phyloP scores from a whole-genome alignment of 1,140 invertebrate genomes.

The Patella vulgata region DNA sequence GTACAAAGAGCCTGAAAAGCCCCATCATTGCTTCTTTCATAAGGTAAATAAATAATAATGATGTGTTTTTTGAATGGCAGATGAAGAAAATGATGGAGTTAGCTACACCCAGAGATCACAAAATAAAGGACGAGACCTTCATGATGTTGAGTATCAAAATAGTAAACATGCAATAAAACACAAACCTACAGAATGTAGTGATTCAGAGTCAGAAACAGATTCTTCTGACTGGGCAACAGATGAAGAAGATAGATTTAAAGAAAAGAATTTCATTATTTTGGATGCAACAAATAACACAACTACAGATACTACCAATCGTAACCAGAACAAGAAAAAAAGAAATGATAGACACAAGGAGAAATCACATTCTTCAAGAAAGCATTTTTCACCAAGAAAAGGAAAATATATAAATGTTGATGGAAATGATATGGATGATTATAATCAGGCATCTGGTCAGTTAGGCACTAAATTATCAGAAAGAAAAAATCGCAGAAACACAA shows the following conservation, averaged over 20 bases:
- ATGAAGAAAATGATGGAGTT: too few relatives aligned
- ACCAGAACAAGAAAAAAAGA: slow-evolving; percentile 15
- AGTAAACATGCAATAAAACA: too few relatives aligned
- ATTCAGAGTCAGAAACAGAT: slow-evolving; percentile 33
- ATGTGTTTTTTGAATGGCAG: too few relatives aligned
- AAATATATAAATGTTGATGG: slow-evolving; percentile 27
- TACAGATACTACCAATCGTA: slow-evolving; percentile 20
- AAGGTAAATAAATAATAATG: too few relatives aligned
- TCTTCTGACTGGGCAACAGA: slow-evolving; percentile 19
- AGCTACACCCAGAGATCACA: too few relatives aligned
- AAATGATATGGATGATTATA: slow-evolving; percentile 20
- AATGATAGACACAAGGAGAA: slow-evolving; percentile 7
- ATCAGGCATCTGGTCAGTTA: slow-evolving; percentile 7
- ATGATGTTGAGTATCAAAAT: too few relatives aligned
- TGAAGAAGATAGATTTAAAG: slow-evolving; percentile 1
- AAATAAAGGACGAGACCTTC: too few relatives aligned
- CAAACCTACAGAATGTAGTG: too few relatives aligned
- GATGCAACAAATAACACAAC: slow-evolving; percentile 23
- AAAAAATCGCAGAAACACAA: slow-evolving; percentile 12
- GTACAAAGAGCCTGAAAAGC: too few relatives aligned
- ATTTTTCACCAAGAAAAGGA: slow-evolving; percentile 13
- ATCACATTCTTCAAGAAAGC: slow-evolving; percentile 15
- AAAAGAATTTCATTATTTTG: slow-evolving; percentile 19
- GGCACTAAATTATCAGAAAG: slow-evolving; percentile 8
- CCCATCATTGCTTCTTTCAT: too few relatives aligned